Evolutionary conservation across 2,797 vertebrate genomes (phyloP), one percentile per base, ranked within the genome.

Genomic region (Pterois miles): DNA sequence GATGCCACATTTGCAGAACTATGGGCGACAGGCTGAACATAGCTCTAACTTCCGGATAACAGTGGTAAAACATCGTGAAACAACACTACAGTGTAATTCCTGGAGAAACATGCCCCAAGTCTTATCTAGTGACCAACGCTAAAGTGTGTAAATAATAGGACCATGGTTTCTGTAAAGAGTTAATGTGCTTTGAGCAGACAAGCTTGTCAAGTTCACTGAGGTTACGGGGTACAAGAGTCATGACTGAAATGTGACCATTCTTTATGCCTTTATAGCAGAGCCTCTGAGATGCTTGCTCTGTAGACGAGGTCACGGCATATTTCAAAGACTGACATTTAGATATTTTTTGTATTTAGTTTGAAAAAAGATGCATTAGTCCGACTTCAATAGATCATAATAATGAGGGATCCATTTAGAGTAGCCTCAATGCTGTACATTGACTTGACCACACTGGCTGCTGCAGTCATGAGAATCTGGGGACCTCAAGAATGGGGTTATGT

Each of bases 401-500:
- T 73, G 65, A 52, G n/a, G 13, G 25, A 72, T 29, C n/a, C 34
- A 40, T 65, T 82, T 43, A 13, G 12, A 67, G 46, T 8, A 34
- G 62, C 16, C 20, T 34, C 10, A 1, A 4, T 48, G 36, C 8
- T n/a, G 62, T 43, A 40, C 46, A 62, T 79, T 81, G 8, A 74
- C 34, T 68, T 62, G 63, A 80, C 60, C 70, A 65, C 65, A 63
- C 7, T 52, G 20, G 11, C 34, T 65, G 62, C 46, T 67, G 58
- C 1, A 38, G 65, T 80, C 71, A 52, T 80, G 74, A 75, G 79
- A 86, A 82, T 43, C 16, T 65, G 20, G 33, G 40, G 67, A 78
- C 71, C 79, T 54, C 34, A 25, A 46, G 52, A 50, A 59, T 10
- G 18, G 54, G 57, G 62, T 62, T 46, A 79, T 40, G 16, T 12